Conservation (phyloP, 2,113 vertebrate species). For the Chitala chitala region DNA sequence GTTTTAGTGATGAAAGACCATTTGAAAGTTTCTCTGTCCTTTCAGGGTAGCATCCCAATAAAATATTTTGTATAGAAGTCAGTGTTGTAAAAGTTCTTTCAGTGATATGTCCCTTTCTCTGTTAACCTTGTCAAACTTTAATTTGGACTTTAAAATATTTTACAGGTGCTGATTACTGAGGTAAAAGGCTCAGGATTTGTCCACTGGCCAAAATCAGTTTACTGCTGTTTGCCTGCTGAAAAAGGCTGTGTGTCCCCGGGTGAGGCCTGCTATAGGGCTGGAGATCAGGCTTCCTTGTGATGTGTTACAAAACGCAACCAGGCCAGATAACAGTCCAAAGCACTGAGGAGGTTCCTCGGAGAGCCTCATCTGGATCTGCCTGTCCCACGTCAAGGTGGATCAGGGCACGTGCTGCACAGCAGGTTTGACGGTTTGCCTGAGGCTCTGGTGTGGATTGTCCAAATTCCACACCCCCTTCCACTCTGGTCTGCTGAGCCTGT, state of each 20-base stretch:
- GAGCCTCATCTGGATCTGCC: background rate
- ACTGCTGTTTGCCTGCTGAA: too few species aligned
- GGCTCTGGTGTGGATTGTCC: constrained; percentile 21
- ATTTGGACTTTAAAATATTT: too few species aligned
- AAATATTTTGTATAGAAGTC: too few species aligned
- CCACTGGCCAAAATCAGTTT: too few species aligned
- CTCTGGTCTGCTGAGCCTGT: background rate
- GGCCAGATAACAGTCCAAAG: background rate
- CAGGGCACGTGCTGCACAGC: background rate
- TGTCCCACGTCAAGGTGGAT: constrained; percentile 8
- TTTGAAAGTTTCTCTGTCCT: constrained; percentile 29
- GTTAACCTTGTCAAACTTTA: too few species aligned
- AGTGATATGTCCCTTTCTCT: background rate
- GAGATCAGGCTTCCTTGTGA: constrained; percentile 21
- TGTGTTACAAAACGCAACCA: background rate
- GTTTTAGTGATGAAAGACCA: constrained; percentile 34
- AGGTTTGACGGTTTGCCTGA: constrained; percentile 19
- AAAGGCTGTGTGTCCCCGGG: too few species aligned
- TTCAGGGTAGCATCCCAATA: constrained; percentile 3
- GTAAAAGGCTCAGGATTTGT: too few species aligned
- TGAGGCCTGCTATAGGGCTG: too few species aligned
- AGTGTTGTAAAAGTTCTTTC: background rate
- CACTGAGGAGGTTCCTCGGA: background rate
- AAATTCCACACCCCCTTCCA: background rate
- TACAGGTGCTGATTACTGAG: too few species aligned